A percentile compares a stretch with the other conserved stretches of the same genome.
Evolutionary conservation across 2,113 vertebrate species (phyloP).

Genomic region (Cichladusa arquata): DNA sequence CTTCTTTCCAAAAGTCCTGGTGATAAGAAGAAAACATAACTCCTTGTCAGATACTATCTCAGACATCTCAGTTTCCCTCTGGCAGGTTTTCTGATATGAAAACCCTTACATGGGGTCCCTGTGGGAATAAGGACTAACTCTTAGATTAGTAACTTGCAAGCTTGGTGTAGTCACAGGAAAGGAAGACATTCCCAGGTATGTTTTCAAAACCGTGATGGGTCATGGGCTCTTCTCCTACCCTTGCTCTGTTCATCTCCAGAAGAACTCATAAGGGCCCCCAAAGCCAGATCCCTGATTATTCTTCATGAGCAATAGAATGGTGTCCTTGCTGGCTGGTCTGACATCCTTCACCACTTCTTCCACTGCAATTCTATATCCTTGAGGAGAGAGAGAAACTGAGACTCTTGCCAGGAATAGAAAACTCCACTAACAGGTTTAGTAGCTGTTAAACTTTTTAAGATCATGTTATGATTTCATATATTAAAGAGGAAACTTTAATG

Average conservation of each 20-base stretch:
- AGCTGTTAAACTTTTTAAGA: not conserved
- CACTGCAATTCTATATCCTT: not conserved
- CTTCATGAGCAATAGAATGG: not conserved
- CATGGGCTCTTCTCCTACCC: not conserved
- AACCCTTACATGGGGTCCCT: not conserved
- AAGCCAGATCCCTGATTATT: not conserved
- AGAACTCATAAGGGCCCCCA: not conserved
- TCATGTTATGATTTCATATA: not conserved
- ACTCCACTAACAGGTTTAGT: not conserved
- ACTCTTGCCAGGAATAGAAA: not conserved
- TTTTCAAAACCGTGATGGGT: not conserved
- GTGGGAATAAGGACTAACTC: not conserved
- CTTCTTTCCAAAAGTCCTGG: not conserved
- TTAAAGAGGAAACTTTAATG: not conserved
- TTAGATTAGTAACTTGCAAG: not conserved
- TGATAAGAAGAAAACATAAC: not conserved
- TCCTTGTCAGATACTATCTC: not conserved
- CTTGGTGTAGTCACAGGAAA: not conserved
- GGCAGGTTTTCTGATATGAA: not conserved
- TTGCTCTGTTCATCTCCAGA: not conserved
- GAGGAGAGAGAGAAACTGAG: not conserved
- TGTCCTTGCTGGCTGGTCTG: not conserved
- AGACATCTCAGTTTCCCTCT: not conserved
- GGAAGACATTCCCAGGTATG: fast-evolving
- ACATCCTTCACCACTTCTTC: not conserved